Evolutionary conservation across 2,113 vertebrate genomes (phyloP).

Genomic region (Cyanistes caeruleus): DNA sequence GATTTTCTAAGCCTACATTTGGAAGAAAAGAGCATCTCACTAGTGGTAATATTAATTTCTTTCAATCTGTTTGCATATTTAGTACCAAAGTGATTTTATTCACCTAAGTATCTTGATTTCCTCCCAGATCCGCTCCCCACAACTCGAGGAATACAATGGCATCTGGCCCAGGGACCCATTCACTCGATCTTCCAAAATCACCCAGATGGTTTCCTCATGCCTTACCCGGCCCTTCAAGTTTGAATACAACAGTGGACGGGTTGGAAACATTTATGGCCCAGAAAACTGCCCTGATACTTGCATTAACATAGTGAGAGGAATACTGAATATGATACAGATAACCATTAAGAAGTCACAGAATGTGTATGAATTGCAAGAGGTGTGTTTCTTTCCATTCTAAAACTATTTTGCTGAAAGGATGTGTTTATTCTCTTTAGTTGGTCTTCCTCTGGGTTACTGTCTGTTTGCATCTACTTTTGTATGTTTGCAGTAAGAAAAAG

Average conservation of each 20-base stretch:
- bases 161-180: slow-evolving; percentile 76
- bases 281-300: slow-evolving; percentile 61
- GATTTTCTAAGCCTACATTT: neutral
- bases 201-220: slow-evolving; percentile 58
- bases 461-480: neutral
- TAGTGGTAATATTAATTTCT: neutral
- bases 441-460: neutral
- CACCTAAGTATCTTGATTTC: neutral
- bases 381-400: neutral
- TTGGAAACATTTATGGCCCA: slow-evolving; percentile 76
- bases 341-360: slow-evolving; percentile 82
- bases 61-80: neutral
- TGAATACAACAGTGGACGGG: slow-evolving; percentile 75
- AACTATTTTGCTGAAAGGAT: neutral
- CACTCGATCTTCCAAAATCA: slow-evolving; percentile 70
- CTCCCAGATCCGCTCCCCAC: slow-evolving; percentile 69
- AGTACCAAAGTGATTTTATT: neutral
- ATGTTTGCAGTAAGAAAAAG: neutral
- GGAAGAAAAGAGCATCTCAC: neutral
- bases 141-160: slow-evolving; percentile 76
- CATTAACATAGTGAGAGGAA: slow-evolving; percentile 80
- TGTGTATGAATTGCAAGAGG: slow-evolving; percentile 83
- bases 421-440: neutral
- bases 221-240: slow-evolving; percentile 75
- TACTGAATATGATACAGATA: slow-evolving; percentile 77